These are phyloP conservation scores for Cochlearius cochlearius DNA, from an alignment of 2,113 vertebrate genomes.

Conservation along the genomic window DNA sequence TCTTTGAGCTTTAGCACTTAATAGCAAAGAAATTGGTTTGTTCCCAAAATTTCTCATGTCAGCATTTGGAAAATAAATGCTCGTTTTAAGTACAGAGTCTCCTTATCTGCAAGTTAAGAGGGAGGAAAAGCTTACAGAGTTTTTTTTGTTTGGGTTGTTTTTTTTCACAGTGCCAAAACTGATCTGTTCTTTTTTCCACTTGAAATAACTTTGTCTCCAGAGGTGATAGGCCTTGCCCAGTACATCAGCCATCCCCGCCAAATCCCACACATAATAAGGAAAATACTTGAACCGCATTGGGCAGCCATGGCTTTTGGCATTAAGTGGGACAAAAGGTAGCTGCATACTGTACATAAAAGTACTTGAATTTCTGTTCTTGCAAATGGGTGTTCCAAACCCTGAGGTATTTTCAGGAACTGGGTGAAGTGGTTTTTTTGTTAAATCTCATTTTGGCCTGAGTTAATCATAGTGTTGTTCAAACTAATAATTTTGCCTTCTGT, in stretches of 20 bases:
- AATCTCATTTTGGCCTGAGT: conserved; percentile 7
- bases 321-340: background rate
- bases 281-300: background rate
- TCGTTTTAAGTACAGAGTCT: background rate
- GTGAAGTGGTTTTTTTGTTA: background rate
- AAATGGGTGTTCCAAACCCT: background rate
- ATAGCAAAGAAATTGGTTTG: background rate
- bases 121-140: background rate
- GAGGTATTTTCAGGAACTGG: background rate
- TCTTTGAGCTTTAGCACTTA: background rate
- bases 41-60: background rate
- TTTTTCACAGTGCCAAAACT: background rate
- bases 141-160: background rate
- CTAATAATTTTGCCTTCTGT: conserved; percentile 63
- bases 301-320: background rate
- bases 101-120: background rate
- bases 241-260: background rate
- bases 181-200: background rate
- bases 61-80: background rate
- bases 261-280: background rate
- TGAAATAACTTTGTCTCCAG: background rate
- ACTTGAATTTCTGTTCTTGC: conserved; percentile 61
- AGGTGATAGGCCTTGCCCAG: background rate
- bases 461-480: conserved; percentile 11
- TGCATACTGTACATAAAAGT: conserved; percentile 33